These are phyloP conservation scores for Hedya salicella DNA, from an alignment of 2,888 invertebrate genomes.

Conservation along the genomic window DNA sequence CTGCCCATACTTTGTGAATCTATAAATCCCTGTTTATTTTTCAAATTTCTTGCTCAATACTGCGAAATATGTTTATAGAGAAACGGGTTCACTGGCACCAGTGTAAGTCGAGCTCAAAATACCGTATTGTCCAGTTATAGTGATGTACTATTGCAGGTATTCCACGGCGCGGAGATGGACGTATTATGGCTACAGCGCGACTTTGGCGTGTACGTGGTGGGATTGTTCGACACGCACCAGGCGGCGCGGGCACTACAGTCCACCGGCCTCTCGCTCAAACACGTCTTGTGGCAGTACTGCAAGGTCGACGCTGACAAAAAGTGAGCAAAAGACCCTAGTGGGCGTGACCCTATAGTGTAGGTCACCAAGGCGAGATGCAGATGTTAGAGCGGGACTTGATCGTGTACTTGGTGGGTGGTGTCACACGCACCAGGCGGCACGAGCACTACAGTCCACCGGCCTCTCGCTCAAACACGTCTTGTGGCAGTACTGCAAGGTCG, in stretches of 20 bases:
- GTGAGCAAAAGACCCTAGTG: conserved; percentile 54
- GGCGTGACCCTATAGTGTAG: too few relatives aligned
- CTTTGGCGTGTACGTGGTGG: conserved; percentile 96
- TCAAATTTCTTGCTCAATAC: too few relatives aligned
- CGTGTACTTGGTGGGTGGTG: conserved; percentile 97
- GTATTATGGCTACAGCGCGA: conserved; percentile 98
- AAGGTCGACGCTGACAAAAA: conserved; percentile 93
- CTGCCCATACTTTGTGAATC: too few relatives aligned
- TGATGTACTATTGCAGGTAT: conserved; percentile 82
- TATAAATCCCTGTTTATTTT: too few relatives aligned
- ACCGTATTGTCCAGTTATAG: too few relatives aligned
- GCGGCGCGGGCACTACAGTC: conserved; percentile 91
- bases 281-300: conserved; percentile 92
- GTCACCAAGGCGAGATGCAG: too few relatives aligned
- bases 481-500: conserved; percentile 90
- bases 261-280: conserved; percentile 89
- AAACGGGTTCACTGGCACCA: too few relatives aligned
- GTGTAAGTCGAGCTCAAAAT: too few relatives aligned
- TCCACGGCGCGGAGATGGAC: conserved; percentile 96
- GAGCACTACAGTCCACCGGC: conserved; percentile 87
- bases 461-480: conserved; percentile 92
- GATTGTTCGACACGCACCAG: conserved; percentile 98
- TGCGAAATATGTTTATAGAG: too few relatives aligned
- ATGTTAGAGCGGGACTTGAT: conserved; percentile 98
- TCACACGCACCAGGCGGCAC: conserved; percentile 96